These are phyloP conservation scores for Sphenodon punctatus DNA, from an alignment of 2,797 vertebrate species.

Conservation along the genomic window DNA sequence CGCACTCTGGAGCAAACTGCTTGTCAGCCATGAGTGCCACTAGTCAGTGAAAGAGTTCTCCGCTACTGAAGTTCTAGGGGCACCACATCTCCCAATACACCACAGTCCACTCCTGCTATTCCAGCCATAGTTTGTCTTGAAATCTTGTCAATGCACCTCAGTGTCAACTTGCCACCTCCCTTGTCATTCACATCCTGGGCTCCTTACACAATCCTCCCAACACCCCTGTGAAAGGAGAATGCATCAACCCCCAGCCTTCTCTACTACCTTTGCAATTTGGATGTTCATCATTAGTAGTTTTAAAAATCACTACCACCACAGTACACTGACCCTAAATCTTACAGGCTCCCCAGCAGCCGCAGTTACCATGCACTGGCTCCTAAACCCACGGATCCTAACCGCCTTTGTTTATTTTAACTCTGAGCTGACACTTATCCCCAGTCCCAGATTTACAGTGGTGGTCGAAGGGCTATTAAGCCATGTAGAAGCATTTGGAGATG, in stretches of 20 bases:
- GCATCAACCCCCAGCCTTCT: background rate
- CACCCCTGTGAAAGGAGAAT: background rate
- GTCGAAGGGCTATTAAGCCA: constrained; percentile 42
- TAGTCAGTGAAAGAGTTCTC: background rate
- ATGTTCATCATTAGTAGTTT: too few relatives aligned
- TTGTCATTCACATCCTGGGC: background rate
- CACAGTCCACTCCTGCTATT: background rate
- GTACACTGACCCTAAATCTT: background rate
- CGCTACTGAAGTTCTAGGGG: background rate
- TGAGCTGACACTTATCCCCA: background rate
- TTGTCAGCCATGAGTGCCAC: background rate
- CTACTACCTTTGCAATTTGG: background rate
- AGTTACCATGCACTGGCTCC: background rate
- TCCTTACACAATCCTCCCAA: background rate
- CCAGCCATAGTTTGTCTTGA: background rate
- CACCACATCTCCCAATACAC: background rate
- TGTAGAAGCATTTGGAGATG: constrained; percentile 13
- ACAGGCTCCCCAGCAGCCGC: background rate
- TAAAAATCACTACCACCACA: background rate
- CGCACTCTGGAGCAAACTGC: background rate
- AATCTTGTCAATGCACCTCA: background rate
- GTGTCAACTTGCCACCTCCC: background rate
- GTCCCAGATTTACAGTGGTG: constrained; percentile 39
- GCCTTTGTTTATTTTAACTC: background rate
- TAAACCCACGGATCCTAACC: constrained; percentile 16